Conservation (phyloP, 2,888 invertebrate species). For the Eubasilissa splendida region DNA sequence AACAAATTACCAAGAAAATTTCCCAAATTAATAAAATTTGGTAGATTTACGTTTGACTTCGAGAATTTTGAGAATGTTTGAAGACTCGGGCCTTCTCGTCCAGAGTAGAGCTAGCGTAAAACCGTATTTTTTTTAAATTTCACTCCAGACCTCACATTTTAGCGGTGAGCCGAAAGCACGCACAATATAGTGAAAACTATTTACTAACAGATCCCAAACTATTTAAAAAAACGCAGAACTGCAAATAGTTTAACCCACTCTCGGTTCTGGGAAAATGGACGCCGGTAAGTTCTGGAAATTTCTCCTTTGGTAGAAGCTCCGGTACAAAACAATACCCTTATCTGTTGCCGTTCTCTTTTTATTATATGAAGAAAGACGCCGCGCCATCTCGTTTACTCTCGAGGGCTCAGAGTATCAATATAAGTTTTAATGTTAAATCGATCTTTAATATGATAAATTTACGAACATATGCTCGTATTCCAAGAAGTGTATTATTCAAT, state of each 20-base stretch:
- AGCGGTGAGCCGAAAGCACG: neutral
- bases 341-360: slow-evolving; percentile 29
- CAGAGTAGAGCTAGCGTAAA: too few species aligned
- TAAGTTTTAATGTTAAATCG: neutral
- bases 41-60: neutral
- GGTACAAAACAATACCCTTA: slow-evolving; percentile 29
- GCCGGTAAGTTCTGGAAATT: slow-evolving; percentile 28
- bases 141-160: neutral
- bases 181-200: slow-evolving; percentile 26
- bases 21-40: too few species aligned
- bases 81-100: neutral
- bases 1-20: too few species aligned
- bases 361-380: slow-evolving; percentile 24
- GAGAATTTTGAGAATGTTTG: slow-evolving; percentile 1
- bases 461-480: too few species aligned
- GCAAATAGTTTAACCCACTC: slow-evolving; percentile 33
- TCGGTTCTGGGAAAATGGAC: slow-evolving; percentile 27
- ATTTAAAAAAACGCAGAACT: slow-evolving; percentile 18
- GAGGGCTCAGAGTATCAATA: neutral
- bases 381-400: slow-evolving; percentile 8
- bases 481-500: too few species aligned
- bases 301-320: slow-evolving; percentile 12
- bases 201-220: neutral
- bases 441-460: too few species aligned
- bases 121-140: too few species aligned